phyloP scores from a whole-genome alignment of 2,888 invertebrate species.

The Apamea monoglypha region DNA sequence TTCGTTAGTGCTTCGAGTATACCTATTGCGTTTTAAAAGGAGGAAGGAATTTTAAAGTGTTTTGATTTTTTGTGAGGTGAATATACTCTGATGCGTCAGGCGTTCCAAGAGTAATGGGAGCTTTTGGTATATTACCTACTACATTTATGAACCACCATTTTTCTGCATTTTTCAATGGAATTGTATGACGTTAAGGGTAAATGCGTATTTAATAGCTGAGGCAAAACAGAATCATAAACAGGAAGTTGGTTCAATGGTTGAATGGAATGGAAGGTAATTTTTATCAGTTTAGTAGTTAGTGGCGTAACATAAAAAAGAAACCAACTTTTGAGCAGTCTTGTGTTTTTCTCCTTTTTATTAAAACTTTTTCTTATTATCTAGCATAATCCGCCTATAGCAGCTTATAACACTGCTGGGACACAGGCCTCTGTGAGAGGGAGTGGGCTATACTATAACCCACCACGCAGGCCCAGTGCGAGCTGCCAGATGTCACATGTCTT shows the following conservation, averaged over 20 bases:
- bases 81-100: neutral
- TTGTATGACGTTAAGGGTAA: neutral
- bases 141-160: neutral
- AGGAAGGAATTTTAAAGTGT: neutral
- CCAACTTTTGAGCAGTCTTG: neutral
- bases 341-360: neutral
- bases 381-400: too few species aligned
- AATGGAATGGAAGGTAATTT: neutral
- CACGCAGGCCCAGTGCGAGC: too few species aligned
- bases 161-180: neutral
- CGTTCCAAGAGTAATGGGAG: too few species aligned
- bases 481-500: too few species aligned
- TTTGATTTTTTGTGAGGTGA: slow-evolving; percentile 10
- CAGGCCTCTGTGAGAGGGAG: too few species aligned
- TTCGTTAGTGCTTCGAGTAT: neutral
- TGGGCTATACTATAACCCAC: too few species aligned
- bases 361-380: neutral
- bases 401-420: too few species aligned
- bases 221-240: neutral
- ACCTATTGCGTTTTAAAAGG: neutral
- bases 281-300: neutral
- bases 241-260: neutral
- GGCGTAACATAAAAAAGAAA: neutral
- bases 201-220: neutral
- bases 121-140: neutral